Percentiles rank a stretch among this genome's conserved stretches.
phyloP scores from a whole-genome alignment of 2,888 invertebrate genomes.

The Apamea anceps region DNA sequence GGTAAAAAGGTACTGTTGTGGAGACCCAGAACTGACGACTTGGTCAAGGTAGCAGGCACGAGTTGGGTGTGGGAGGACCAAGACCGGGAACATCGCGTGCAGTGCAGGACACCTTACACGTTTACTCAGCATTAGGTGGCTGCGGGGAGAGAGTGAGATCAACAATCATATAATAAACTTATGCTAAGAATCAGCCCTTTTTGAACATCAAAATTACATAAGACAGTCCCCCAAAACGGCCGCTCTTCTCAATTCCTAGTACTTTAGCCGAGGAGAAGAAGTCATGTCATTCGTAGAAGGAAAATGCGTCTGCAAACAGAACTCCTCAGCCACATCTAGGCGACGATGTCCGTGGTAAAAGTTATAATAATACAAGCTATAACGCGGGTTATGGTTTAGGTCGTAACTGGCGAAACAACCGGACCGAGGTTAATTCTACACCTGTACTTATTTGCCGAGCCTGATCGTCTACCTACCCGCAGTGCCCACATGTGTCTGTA shows the following conservation, averaged over 20 bases:
- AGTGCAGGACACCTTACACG: neutral
- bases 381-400: conserved; percentile 83
- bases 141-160: neutral
- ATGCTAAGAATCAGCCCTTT: neutral
- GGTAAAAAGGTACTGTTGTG: neutral
- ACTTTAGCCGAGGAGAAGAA: neutral
- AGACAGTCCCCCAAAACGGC: neutral
- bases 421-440: conserved; percentile 85
- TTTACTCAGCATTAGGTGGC: neutral
- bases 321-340: conserved; percentile 68
- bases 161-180: neutral
- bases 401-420: conserved; percentile 82
- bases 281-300: neutral
- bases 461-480: conserved; percentile 31
- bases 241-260: neutral
- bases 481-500: conserved; percentile 17
- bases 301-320: neutral
- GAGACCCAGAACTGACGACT: neutral
- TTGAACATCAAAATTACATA: neutral
- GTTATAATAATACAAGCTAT: conserved; percentile 87
- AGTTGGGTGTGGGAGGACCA: neutral
- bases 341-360: conserved; percentile 52
- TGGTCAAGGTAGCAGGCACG: neutral
- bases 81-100: neutral
- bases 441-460: conserved; percentile 76